phyloP scores from a whole-genome alignment of 2,113 vertebrate genomes.

The Mastomys natalensis region DNA sequence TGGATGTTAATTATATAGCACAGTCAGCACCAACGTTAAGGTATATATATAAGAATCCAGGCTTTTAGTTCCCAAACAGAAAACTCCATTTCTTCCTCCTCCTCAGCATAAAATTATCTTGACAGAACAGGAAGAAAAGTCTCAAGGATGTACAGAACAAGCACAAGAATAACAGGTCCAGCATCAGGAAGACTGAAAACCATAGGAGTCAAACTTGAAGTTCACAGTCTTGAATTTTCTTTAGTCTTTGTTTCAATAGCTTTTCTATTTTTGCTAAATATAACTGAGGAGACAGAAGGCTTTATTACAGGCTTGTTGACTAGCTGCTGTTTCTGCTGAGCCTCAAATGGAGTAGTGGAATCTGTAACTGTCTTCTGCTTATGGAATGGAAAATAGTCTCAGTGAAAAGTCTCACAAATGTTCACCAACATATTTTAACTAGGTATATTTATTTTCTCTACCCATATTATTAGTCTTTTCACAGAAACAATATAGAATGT shows the following conservation, averaged over 20 bases:
- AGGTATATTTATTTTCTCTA: constrained; percentile 21
- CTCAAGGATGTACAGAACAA: constrained; percentile 35
- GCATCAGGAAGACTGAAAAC: constrained; percentile 56
- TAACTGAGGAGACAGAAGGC: constrained; percentile 48
- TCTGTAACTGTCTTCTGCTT: neutral
- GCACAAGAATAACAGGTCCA: constrained; percentile 22
- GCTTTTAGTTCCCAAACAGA: constrained; percentile 22
- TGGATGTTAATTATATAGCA: constrained; percentile 47
- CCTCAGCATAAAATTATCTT: constrained; percentile 67
- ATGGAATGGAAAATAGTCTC: constrained; percentile 29
- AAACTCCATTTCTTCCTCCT: constrained; percentile 37
- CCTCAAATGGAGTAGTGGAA: constrained; percentile 27
- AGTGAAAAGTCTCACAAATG: neutral
- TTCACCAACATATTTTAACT: neutral
- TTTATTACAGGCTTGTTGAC: constrained; percentile 73
- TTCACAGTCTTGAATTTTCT: constrained; percentile 56
- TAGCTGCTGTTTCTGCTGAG: constrained; percentile 23
- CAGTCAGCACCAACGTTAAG: neutral
- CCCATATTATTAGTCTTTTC: neutral
- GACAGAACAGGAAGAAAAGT: constrained; percentile 54
- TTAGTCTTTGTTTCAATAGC: constrained; percentile 57
- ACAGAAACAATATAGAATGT: constrained; percentile 37
- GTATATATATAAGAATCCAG: neutral
- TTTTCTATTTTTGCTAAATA: constrained; percentile 76
- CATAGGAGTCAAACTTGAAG: constrained; percentile 66